phyloP scores from a whole-genome alignment of 2,888 invertebrate species.

The Lasioglossum leucozonium region DNA sequence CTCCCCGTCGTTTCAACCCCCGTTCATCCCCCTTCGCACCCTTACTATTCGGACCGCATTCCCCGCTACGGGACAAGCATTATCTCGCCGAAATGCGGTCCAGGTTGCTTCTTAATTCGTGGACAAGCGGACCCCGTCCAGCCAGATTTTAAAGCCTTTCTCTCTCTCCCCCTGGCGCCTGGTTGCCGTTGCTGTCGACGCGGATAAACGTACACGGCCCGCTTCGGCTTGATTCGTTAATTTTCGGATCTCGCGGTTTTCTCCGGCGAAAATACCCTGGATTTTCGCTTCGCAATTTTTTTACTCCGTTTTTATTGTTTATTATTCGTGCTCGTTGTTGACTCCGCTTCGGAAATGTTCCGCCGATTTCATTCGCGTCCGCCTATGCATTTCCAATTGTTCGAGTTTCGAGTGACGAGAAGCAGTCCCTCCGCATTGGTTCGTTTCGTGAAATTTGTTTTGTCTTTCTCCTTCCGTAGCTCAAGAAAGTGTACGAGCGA shows the following conservation, averaged over 20 bases:
- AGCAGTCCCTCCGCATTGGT: no score
- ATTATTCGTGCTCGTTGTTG: no score
- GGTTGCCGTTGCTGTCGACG: neutral
- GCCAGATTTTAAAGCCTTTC: conserved; percentile 1
- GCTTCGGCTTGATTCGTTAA: neutral
- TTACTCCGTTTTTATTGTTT: no score
- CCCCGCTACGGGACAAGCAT: neutral
- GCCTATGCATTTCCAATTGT: neutral
- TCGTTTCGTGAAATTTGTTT: no score
- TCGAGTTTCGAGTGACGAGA: no score
- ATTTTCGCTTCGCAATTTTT: neutral
- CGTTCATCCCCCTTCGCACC: neutral
- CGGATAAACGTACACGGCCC: neutral
- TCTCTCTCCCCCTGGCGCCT: no score
- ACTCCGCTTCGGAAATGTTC: no score
- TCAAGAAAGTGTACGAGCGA: no score
- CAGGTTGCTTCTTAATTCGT: conserved; percentile 27
- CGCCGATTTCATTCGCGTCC: no score
- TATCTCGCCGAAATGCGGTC: conserved; percentile 5
- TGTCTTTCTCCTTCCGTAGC: neutral
- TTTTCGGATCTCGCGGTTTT: neutral
- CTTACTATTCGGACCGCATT: neutral
- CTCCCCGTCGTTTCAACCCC: neutral
- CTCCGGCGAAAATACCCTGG: neutral
- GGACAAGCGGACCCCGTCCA: neutral